Base-by-base conservation (phyloP, 2,888 invertebrate genomes). In the Dicyrtomina minuta region DNA sequence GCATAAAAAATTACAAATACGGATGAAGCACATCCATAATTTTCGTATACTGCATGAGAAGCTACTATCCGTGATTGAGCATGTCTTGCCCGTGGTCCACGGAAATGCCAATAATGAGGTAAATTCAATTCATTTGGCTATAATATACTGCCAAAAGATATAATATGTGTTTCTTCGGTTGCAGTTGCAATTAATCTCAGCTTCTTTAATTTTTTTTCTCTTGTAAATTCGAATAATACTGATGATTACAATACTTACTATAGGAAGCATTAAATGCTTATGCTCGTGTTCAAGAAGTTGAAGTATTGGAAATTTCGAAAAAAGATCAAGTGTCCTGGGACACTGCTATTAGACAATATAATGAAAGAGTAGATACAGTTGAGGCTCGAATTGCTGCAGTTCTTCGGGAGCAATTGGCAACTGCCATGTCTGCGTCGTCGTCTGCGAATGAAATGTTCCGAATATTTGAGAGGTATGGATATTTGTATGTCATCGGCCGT, bases 391-490 rank as follows among this genome's bases (percentile, higher is more conserved):
- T 99, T 79, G 99, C 99, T 0, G 95, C 97, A 0, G 93, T 96
- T 81, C 87, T 99, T 5, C 88, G 98, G 70, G 98, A 99, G 83
- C 98, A 99, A 82, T 86, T 99, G 44, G 98, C 97, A 64, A 96
- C 96, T 0, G 98, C 99, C 0, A 96, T 96, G 84, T 98, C 98
- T n/a, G n/a, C n/a, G n/a, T n/a, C n/a, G n/a, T n/a, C n/a, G n/a
- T n/a, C n/a, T 84, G 99, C 99, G 22, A 98, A 98, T 81, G 99
- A 99, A 83, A 99, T 99, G 99, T 99, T 99, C 85, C 88, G 96
- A 68, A 99, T 99, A 79, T 93, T 93, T 72, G 78, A 76, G 8
- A 60, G 70, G 62, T 66, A 41, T 27, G 15, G 4, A n/a, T n/a
- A n/a, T n/a, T n/a, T n/a, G n/a, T n/a, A n/a, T n/a, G n/a, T n/a